Evolutionary conservation across 2,797 vertebrate genomes (phyloP), one percentile per base, ranked within the genome.

Genomic region (Potorous gilbertii): DNA sequence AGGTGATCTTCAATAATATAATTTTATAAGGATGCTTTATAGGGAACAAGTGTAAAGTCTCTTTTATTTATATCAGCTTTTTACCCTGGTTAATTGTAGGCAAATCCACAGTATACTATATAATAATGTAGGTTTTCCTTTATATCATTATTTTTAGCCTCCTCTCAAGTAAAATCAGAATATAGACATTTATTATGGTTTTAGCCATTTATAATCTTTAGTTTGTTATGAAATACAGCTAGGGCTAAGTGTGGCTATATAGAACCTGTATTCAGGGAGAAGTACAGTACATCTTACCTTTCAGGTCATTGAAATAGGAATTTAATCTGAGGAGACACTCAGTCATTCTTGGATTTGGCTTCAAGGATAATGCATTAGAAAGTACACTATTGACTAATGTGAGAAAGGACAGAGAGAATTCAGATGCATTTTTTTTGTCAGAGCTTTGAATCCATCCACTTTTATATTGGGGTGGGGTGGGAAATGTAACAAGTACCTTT

Each of bases 61-160:
- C 94, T 96, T 97, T 97, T 97, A 97, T 95, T 97, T 96, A 97
- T 96, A 40, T 95, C 94, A 95, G 74, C 91, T 92, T 96, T 94
- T 95, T 93, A 92, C 92, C 55, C 62, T 95, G 55, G 24, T 57
- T 57, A 92, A 74, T 89, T 96, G 93, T 94, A 97, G 93, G 81
- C 55, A 90, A 95, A 96, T 91, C 81, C 87, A 97, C 94, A 90
- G 0, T 55, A 40, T 54, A 91, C 40, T 40, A 59, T 40, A 59
- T 97, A 54, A 56, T 50, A 92, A 27, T 62, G 13, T 91, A 96
- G 14, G 59, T 92, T 46, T 95, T 31, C 92, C 87, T 46, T 91
- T 27, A 52, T 95, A 31, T 89, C 94, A 34, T 92, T 81, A 46
- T 93, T 96, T 96, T 87, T 90, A n/a, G 92, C 93, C 90, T 93